Conservation (phyloP, 2,888 invertebrate genomes). For the Drosophila barbarae region DNA sequence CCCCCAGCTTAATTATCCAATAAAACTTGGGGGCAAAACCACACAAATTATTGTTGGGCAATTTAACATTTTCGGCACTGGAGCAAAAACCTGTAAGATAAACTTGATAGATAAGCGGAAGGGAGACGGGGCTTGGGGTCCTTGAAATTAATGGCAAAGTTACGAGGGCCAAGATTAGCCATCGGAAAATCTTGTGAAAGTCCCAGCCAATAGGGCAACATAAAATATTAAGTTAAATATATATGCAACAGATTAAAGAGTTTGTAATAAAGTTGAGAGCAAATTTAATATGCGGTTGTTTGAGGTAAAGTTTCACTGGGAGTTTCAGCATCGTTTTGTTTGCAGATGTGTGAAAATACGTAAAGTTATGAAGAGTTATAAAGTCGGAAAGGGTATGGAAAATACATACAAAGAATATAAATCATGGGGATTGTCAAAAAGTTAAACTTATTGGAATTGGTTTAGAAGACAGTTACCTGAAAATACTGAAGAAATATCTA, state of each 20-base stretch:
- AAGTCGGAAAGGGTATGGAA: background rate
- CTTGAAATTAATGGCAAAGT: constrained; percentile 22
- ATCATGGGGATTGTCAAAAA: background rate
- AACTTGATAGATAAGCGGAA: constrained; percentile 10
- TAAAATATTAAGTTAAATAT: constrained; percentile 2
- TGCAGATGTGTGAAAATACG: constrained; percentile 1
- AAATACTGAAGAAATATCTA: background rate
- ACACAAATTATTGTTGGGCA: constrained; percentile 50
- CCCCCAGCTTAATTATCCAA: constrained; percentile 55
- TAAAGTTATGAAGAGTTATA: background rate
- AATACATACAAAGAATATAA: background rate
- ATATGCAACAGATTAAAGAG: constrained; percentile 7
- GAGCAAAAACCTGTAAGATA: constrained; percentile 14
- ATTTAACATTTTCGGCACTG: constrained; percentile 30
- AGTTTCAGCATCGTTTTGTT: background rate
- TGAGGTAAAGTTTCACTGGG: background rate
- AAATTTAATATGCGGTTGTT: constrained; percentile 6
- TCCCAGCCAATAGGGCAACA: background rate
- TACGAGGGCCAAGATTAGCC: constrained; percentile 5
- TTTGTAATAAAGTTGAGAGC: background rate
- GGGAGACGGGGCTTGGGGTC: background rate
- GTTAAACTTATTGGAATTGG: background rate
- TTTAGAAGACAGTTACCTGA: background rate
- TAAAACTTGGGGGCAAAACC: constrained; percentile 59
- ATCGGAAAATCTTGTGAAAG: background rate